Evolutionary conservation across 2,113 vertebrate genomes (phyloP).

Genomic region (Rhinolophus ferrumequinum): DNA sequence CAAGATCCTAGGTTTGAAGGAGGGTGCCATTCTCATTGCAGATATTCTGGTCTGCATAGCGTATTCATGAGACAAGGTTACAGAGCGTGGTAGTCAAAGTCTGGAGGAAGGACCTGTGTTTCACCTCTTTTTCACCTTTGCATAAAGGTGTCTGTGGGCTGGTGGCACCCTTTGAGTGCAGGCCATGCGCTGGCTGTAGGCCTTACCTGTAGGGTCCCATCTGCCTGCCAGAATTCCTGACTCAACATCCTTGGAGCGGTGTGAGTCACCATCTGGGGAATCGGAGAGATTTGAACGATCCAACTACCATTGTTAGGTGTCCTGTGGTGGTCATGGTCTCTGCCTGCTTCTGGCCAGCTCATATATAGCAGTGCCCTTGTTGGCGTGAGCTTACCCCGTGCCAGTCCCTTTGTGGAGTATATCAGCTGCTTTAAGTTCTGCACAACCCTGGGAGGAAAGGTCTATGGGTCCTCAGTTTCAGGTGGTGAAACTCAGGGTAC

Average conservation of each 20-base stretch:
- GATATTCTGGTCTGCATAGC: background rate
- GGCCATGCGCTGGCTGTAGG: background rate
- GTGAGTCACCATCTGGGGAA: background rate
- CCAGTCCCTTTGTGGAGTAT: background rate
- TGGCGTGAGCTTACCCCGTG: background rate
- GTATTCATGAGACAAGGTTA: rapidly evolving
- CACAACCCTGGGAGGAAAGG: background rate
- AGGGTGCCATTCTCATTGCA: background rate
- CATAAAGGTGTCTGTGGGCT: background rate
- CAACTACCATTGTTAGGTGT: background rate
- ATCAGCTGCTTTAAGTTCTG: background rate
- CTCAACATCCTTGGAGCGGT: background rate
- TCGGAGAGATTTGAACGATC: background rate
- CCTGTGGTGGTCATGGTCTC: background rate
- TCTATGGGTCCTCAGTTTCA: background rate
- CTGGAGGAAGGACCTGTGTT: background rate
- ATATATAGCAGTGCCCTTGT: background rate
- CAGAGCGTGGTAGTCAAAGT: background rate
- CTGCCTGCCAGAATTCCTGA: background rate
- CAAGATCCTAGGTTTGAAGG: background rate
- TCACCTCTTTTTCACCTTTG: background rate
- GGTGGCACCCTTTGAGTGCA: background rate
- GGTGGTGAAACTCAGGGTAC: background rate
- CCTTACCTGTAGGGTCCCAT: background rate
- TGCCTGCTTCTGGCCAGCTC: background rate